Evolutionary conservation across 2,888 invertebrate genomes (phyloP).

Genomic region (Hofmannophila pseudospretella): DNA sequence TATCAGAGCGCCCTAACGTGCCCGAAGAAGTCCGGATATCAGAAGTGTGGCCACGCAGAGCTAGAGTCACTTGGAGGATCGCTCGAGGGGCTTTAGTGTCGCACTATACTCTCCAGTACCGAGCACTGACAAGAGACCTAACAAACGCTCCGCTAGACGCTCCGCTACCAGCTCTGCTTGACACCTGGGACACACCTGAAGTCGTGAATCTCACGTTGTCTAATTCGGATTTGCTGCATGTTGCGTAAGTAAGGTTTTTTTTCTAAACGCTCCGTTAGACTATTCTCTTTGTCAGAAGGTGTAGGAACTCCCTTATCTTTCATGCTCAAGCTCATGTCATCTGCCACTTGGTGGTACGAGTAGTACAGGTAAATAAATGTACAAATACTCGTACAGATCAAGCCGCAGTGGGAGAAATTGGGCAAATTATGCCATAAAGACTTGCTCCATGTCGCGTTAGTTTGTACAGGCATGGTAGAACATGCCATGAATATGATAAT

Average conservation of each 20-base stretch:
- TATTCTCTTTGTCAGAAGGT: no score
- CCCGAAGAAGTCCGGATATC: constrained; percentile 69
- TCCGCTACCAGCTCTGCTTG: constrained; percentile 54
- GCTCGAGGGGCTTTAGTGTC: constrained; percentile 62
- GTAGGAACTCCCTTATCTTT: no score
- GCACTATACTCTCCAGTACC: constrained; percentile 64
- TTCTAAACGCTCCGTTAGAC: no score
- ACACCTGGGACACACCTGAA: constrained; percentile 61
- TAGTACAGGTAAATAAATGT: no score
- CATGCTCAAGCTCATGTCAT: no score
- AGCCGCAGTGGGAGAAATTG: no score
- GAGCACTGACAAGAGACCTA: constrained; percentile 51
- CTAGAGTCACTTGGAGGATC: constrained; percentile 63
- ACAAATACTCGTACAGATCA: no score
- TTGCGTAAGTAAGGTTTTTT: constrained; percentile 73
- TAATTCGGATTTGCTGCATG: constrained; percentile 63
- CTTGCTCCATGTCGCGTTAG: constrained; percentile 67
- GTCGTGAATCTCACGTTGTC: constrained; percentile 63
- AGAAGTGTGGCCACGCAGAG: constrained; percentile 66
- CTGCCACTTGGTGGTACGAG: no score
- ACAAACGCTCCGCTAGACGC: constrained; percentile 52
- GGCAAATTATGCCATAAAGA: no score
- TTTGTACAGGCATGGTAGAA: constrained; percentile 23
- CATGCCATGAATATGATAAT: constrained; percentile 40
- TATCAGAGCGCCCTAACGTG: constrained; percentile 56